These are phyloP conservation scores for Arrhamphus sclerolepis DNA, from an alignment of 2,797 vertebrate species.

Conservation along the genomic window DNA sequence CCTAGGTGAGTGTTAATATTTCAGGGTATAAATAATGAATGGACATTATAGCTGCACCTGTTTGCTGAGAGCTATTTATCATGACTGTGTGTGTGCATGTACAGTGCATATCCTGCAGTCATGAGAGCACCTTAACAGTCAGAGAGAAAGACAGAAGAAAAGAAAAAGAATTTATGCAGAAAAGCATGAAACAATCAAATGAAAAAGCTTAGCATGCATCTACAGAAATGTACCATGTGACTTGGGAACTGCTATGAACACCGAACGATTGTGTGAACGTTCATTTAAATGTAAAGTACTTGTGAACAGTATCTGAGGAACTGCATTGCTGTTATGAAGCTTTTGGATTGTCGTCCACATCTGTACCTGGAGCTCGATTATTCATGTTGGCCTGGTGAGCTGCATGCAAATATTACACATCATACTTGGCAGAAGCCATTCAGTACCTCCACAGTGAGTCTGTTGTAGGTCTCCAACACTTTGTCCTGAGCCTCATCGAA, in stretches of 20 bases:
- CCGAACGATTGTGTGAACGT: too few species aligned
- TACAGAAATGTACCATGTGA: constrained; percentile 8
- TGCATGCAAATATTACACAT: constrained; percentile 10
- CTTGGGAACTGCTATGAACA: not conserved
- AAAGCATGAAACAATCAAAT: too few species aligned
- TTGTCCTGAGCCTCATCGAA: constrained; percentile 94
- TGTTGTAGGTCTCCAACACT: constrained; percentile 88
- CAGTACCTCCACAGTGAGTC: constrained; percentile 90
- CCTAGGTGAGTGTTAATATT: constrained; percentile 60
- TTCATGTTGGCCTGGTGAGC: constrained; percentile 26
- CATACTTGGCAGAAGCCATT: not conserved
- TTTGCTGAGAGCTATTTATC: constrained; percentile 56
- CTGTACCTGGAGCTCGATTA: constrained; percentile 2
- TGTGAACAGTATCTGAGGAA: too few species aligned
- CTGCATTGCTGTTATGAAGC: not conserved
- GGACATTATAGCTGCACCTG: constrained; percentile 50
- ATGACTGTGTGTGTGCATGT: constrained; percentile 30
- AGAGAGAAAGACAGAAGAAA: not conserved
- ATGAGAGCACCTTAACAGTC: constrained; percentile 16
- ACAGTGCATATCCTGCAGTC: constrained; percentile 26
- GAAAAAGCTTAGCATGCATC: not conserved
- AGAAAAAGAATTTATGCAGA: not conserved
- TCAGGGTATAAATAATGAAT: constrained; percentile 72
- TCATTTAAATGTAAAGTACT: too few species aligned
- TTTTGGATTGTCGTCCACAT: not conserved